Base-by-base conservation (phyloP, 2,888 invertebrate genomes). In the Alviniconcha strummeri region DNA sequence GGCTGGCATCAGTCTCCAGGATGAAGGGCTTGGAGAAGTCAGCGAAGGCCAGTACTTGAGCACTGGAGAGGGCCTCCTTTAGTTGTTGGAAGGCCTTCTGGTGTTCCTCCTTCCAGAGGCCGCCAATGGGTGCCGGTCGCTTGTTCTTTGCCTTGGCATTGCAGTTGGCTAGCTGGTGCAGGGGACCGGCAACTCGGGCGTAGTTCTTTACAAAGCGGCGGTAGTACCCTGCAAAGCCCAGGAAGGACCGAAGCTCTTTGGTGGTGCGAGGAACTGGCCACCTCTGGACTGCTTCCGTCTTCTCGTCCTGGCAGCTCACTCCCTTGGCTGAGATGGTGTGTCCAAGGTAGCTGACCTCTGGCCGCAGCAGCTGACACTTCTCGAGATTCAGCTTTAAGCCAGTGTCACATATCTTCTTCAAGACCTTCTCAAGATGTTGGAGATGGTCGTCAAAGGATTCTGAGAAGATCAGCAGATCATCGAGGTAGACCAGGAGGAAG, bases 291-390 rank as follows among this genome's bases (percentile, higher is more conserved):
- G 83, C 85, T 36, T 84, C 80, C 11, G 81, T 52, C 60, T 88
- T 85, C 5, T 36, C 67, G 52, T 83, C 83, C 76, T 87, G 84
- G 9, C 83, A 76, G 8, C 81, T 52, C n/a, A 83, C 76, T 0
- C 87, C 87, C 13, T 86, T 69, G 19, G 85, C 84, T 8, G 86
- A 83, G 57, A 87, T 77, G 55, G 85, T n/a, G n/a, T n/a, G n/a
- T n/a, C n/a, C n/a, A n/a, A n/a, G n/a, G n/a, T n/a, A n/a, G n/a
- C n/a, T n/a, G n/a, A n/a, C n/a, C n/a, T n/a, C n/a, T n/a, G n/a
- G n/a, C n/a, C n/a, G n/a, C n/a, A n/a, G n/a, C n/a, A n/a, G n/a
- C n/a, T n/a, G n/a, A n/a, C n/a, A n/a, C n/a, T n/a, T n/a, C n/a
- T n/a, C n/a, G n/a, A n/a, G n/a, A n/a, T n/a, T n/a, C n/a, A n/a